Evolutionary conservation across 2,797 vertebrate genomes (phyloP), one percentile per base, ranked within the genome.

Genomic region (Cirrhinus molitorella): DNA sequence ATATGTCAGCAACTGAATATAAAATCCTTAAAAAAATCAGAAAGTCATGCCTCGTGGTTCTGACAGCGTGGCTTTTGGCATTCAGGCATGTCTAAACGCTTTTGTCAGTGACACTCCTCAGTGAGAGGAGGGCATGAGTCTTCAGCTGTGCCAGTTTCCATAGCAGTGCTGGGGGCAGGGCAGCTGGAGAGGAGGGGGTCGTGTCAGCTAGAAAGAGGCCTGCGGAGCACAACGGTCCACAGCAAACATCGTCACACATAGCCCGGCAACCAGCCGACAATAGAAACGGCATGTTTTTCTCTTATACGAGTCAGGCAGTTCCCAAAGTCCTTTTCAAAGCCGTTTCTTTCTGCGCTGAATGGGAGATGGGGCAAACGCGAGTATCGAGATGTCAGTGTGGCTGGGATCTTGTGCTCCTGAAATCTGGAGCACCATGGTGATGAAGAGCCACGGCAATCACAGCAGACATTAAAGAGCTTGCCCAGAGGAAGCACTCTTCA

Each of bases 71-170:
- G 55, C 79, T 67, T 87, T 84, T 80, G 78, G 84, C 85, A 88
- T 73, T 47, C 34, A 49, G 25, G 86, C 80, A 85, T 51, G 66
- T 68, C 23, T 76, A 68, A 80, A 81, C 7, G 19, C 59, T 84
- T 84, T 80, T 80, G 83, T 88, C 74, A 79, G 80, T 51, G 55
- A 84, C 68, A 79, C 70, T 61, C 55, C 63, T 86, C 84, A 85
- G 85, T 78, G 79, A 89, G 84, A 85, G 43, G 71, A 86, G 70
- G 75, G 84, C 86, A 86, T 77, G 79, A 45, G 66, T 87, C 78
- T 82, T 87, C 51, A 82, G 81, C 83, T 81, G 34, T 86, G 77
- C 65, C 80, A 51, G 86, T 89, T 89, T 85, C 88, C 87, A 89
- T 87, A 87, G 88, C 80, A 84, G 66, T 86, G 77, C 74, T 83